Conservation (phyloP, 2,888 invertebrate genomes). For the Drosophila maculinotata region DNA sequence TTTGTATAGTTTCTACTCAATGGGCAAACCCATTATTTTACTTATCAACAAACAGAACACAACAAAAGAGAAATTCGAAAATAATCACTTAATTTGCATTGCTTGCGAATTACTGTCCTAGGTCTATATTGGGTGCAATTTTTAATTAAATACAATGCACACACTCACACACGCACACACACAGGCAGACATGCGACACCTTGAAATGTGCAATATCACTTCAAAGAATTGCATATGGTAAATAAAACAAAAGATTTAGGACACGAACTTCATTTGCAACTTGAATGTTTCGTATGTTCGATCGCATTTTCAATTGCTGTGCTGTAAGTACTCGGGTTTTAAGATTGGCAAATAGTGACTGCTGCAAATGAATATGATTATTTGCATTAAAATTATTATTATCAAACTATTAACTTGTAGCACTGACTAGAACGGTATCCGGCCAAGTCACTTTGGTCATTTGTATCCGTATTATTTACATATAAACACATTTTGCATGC, state of each 20-base stretch:
- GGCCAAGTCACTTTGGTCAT: background rate
- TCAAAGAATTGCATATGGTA: constrained; percentile 17
- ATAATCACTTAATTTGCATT: constrained; percentile 11
- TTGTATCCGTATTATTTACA: constrained; percentile 11
- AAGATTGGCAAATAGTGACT: background rate
- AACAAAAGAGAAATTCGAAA: constrained; percentile 33
- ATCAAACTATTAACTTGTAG: background rate
- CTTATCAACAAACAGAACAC: background rate
- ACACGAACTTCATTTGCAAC: constrained; percentile 37
- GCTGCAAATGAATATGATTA: background rate
- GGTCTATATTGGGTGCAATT: constrained; percentile 4
- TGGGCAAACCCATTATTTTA: constrained; percentile 10
- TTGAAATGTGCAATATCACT: constrained; percentile 8
- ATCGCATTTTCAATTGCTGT: constrained; percentile 24
- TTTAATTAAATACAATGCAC: too few relatives aligned
- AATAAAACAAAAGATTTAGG: constrained; percentile 46
- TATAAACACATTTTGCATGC: background rate
- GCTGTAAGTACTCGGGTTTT: background rate
- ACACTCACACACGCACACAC: too few relatives aligned
- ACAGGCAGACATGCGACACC: background rate
- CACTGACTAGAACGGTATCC: too few relatives aligned
- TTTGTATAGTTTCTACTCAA: background rate
- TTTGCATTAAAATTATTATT: background rate
- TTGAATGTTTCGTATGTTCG: constrained; percentile 7
- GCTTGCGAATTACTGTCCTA: constrained; percentile 1